Base-by-base conservation (phyloP, 2,888 invertebrate genomes). In the Limnephilus auricula region DNA sequence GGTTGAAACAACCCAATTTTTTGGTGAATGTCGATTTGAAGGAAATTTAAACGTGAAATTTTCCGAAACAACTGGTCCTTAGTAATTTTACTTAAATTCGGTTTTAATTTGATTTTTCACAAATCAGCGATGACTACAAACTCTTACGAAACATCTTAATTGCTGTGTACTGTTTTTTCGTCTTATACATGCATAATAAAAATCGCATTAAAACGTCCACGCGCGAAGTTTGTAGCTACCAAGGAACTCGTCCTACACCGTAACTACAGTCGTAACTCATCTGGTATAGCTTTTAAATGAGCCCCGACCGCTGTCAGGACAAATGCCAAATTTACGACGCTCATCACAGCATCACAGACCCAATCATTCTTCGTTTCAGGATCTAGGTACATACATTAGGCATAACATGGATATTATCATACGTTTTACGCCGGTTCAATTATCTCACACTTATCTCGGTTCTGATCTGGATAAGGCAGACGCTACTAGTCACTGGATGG, bases 241-340 rank as follows among this genome's bases (percentile, higher is more conserved):
- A 5, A 18, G 15, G 50, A 5, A 15, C 50, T 50, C 15, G 50
- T 18, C 15, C 25, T 25, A 9, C 18, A n/a, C 65, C n/a, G 25
- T 18, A 65, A n/a, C 65, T 9, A 25, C 9, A n/a, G 65, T 65
- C 65, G 25, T 65, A n/a, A 65, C 65, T 65, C 65, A 65, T 65
- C 65, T 65, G 65, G 65, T 65, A 65, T 65, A 65, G 65, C 65
- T 65, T 65, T 65, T 65, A 65, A 65, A 65, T 65, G 65, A 65
- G 25, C 65, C 65, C 65, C 65, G 25, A n/a, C 12, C n/a, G 65
- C 65, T 9, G 65, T 65, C 65, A n/a, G 65, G n/a, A 65, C 65
- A 65, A 65, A 65, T 65, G 65, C 65, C 65, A n/a, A 65, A 65
- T 65, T 65, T 65, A 65, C 65, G 65, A 65, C 25, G 65, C 65